phyloP scores from a whole-genome alignment of 2,797 vertebrate genomes.

The Lagodon rhomboides region DNA sequence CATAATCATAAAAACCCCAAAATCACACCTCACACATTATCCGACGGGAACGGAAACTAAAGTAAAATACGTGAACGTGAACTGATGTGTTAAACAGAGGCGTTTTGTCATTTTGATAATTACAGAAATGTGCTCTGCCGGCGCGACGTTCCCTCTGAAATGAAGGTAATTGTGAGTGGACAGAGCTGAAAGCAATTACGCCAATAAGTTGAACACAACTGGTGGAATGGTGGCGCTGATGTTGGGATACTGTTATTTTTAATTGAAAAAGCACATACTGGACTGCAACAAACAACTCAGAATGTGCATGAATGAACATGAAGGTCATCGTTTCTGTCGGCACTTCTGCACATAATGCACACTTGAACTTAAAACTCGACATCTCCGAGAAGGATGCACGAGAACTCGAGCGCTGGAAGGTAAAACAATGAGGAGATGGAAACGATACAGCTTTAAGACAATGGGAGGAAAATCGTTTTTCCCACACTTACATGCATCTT shows the following conservation, averaged over 20 bases:
- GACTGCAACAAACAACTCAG: no score
- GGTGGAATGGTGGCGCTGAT: neutral
- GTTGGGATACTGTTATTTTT: neutral
- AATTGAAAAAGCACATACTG: neutral
- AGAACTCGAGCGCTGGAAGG: neutral
- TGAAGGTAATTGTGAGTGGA: neutral
- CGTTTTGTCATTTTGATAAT: slow-evolving; percentile 1
- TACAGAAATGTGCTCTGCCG: neutral
- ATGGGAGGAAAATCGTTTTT: slow-evolving; percentile 18
- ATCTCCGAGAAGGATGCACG: neutral
- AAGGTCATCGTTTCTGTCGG: neutral
- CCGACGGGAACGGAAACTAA: neutral
- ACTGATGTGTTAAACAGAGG: slow-evolving; percentile 5
- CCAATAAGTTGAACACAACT: no score
- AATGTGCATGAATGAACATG: neutral
- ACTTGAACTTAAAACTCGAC: neutral
- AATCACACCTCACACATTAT: neutral
- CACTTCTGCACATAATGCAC: no score
- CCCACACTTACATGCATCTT: slow-evolving; percentile 16
- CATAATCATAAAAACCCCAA: neutral
- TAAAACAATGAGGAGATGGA: slow-evolving; percentile 24
- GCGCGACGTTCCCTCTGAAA: neutral
- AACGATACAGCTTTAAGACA: slow-evolving; percentile 28
- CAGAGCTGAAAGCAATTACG: neutral
- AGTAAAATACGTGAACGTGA: neutral